Evolutionary conservation across 2,888 invertebrate species (phyloP).

Genomic region (Enchytraeus crypticus): DNA sequence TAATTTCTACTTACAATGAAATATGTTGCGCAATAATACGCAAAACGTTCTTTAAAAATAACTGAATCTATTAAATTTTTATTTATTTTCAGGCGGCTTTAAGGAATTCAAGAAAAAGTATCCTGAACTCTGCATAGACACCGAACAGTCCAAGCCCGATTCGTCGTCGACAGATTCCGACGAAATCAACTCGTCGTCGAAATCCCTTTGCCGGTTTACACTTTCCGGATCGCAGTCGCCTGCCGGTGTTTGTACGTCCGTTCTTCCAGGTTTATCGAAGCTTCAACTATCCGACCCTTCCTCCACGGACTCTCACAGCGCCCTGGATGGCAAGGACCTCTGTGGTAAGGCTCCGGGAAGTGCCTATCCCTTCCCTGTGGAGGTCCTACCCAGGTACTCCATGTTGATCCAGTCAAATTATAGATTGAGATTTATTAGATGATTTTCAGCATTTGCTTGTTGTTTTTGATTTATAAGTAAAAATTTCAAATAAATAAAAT

Average conservation of each 20-base stretch:
- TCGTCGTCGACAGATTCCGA: not conserved
- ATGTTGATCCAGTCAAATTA: no score
- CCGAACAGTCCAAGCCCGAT: not conserved
- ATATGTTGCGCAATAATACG: no score
- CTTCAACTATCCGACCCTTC: no score
- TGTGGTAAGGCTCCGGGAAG: not conserved
- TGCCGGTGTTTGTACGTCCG: not conserved
- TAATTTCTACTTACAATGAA: no score
- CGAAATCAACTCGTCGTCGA: not conserved
- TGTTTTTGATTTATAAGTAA: no score
- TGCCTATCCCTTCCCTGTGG: slow-evolving; percentile 67
- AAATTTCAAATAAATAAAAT: no score
- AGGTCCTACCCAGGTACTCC: slow-evolving; percentile 87
- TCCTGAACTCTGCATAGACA: not conserved
- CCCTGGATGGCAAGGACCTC: not conserved
- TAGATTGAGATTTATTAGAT: no score
- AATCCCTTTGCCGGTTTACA: not conserved
- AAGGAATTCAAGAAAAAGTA: not conserved
- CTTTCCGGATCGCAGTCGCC: not conserved
- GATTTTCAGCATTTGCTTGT: no score
- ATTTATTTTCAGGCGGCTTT: not conserved
- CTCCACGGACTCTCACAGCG: no score
- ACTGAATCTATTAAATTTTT: no score
- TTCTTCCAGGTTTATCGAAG: no score
- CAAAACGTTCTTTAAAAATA: no score